Percentiles rank a stretch among this genome's conserved stretches.
These are phyloP conservation scores for Notothenia rossii DNA, from an alignment of 2,113 vertebrate species.

Conservation along the genomic window DNA sequence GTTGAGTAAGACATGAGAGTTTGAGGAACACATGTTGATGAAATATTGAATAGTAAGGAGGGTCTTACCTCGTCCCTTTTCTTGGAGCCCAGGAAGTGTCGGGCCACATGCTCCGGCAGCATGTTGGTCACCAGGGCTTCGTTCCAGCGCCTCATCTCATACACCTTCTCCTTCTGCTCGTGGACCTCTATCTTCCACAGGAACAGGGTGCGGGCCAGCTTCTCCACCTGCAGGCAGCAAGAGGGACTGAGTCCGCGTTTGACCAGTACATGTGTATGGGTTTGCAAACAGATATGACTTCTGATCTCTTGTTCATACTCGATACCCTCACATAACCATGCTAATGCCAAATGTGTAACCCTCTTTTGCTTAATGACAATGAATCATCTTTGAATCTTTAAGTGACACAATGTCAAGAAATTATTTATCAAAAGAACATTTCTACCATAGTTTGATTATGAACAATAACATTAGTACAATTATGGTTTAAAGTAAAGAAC, in stretches of 20 bases:
- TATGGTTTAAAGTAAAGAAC: too few relatives aligned
- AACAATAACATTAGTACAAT: too few relatives aligned
- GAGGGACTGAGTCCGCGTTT: constrained; percentile 9
- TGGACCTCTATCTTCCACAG: constrained; percentile 97
- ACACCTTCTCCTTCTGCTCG: constrained; percentile 96
- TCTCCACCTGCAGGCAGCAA: constrained; percentile 88
- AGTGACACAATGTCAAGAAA: too few relatives aligned
- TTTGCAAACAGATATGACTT: too few relatives aligned
- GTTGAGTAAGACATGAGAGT: neutral
- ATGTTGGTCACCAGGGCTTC: constrained; percentile 97
- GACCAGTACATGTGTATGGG: neutral
- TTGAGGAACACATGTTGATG: neutral
- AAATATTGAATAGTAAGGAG: neutral
- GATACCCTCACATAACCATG: neutral
- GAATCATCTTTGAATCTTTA: too few relatives aligned
- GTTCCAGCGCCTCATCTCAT: constrained; percentile 97
- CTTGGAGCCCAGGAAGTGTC: constrained; percentile 96
- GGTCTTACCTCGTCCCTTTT: constrained; percentile 92
- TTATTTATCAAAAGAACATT: too few relatives aligned
- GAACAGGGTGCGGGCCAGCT: constrained; percentile 92
- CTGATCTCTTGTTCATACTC: neutral
- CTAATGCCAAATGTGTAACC: neutral
- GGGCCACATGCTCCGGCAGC: constrained; percentile 94
- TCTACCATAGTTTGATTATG: too few relatives aligned
- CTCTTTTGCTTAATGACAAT: too few relatives aligned